Conservation (phyloP, 1,140 invertebrate genomes). For the Drosophila dunni region DNA sequence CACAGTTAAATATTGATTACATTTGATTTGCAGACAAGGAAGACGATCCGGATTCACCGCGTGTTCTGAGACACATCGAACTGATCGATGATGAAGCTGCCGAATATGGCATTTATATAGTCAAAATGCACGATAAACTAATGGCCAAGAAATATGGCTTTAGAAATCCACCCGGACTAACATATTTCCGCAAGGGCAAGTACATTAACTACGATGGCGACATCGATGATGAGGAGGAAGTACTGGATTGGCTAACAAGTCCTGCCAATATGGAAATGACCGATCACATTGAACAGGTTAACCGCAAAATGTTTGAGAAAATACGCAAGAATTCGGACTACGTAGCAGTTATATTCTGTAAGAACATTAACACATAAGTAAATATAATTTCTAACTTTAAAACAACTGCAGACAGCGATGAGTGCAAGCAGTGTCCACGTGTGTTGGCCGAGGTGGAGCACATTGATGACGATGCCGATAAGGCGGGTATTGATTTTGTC, state of each 20-base stretch:
- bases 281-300: slow-evolving; percentile 96
- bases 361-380: slow-evolving; percentile 85
- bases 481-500: slow-evolving; percentile 96
- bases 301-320: slow-evolving; percentile 96
- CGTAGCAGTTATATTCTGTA: slow-evolving; percentile 97
- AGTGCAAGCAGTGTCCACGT: slow-evolving; percentile 96
- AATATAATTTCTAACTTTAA: background rate
- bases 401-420: slow-evolving; percentile 91
- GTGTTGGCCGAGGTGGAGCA: slow-evolving; percentile 95
- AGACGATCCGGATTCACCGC: slow-evolving; percentile 90
- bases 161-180: slow-evolving; percentile 94
- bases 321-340: slow-evolving; percentile 95
- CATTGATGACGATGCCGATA: slow-evolving; percentile 96
- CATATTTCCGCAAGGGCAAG: slow-evolving; percentile 96
- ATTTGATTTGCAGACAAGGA: slow-evolving; percentile 89
- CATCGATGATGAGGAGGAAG: slow-evolving; percentile 96
- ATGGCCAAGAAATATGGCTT: slow-evolving; percentile 98
- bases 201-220: slow-evolving; percentile 96
- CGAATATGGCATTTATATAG: slow-evolving; percentile 96
- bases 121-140: slow-evolving; percentile 94
- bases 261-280: slow-evolving; percentile 97
- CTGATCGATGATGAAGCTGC: slow-evolving; percentile 96
- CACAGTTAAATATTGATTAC: background rate
- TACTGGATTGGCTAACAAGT: slow-evolving; percentile 96
- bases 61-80: slow-evolving; percentile 93